Evolutionary conservation across 2,888 invertebrate genomes (phyloP).

Genomic region (Byasa hedistus): DNA sequence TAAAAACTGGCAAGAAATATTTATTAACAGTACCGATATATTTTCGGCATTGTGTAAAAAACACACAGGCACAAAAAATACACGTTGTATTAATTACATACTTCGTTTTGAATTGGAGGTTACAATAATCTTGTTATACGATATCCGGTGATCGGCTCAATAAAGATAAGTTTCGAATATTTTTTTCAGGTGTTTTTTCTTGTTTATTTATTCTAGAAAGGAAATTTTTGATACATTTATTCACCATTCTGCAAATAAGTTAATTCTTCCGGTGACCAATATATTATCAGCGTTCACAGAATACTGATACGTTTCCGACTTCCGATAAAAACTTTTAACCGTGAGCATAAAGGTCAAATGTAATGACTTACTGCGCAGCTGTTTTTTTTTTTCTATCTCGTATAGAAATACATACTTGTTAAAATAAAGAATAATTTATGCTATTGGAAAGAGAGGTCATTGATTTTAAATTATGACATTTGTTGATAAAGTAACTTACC

Average conservation of each 20-base stretch:
- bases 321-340: conserved; percentile 49
- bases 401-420: neutral
- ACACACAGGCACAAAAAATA: too few relatives aligned
- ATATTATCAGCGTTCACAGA: conserved; percentile 30
- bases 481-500: too few relatives aligned
- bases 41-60: too few relatives aligned
- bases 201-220: neutral
- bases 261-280: conserved; percentile 52
- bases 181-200: neutral
- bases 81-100: too few relatives aligned
- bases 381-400: neutral
- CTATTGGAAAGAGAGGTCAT: neutral
- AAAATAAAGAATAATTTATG: neutral
- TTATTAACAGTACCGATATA: too few relatives aligned
- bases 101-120: too few relatives aligned
- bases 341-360: conserved; percentile 21
- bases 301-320: conserved; percentile 48
- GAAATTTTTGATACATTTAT: neutral
- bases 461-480: too few relatives aligned
- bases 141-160: too few relatives aligned
- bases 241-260: conserved; percentile 34
- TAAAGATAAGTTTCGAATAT: neutral
- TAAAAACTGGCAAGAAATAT: too few relatives aligned
- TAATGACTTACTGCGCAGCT: neutral
- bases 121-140: too few relatives aligned